Percentiles rank a stretch among this genome's conserved stretches.
phyloP scores from a whole-genome alignment of 2,888 invertebrate species.

The Oscheius sp. region DNA sequence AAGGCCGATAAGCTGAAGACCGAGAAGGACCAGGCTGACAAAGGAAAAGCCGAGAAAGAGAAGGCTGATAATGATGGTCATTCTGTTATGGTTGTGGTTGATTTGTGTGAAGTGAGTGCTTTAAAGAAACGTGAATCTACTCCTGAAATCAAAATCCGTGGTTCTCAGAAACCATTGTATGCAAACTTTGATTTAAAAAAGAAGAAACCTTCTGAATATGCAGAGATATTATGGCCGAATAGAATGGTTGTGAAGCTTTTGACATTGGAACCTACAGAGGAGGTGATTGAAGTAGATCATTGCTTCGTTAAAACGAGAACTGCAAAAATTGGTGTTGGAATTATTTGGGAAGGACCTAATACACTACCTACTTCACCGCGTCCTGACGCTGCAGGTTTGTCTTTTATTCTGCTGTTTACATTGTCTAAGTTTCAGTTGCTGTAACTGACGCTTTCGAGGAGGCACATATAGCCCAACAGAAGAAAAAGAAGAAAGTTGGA shows the following conservation, averaged over 20 bases:
- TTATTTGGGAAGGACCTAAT: conserved; percentile 41
- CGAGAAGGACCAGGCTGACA: conserved; percentile 10
- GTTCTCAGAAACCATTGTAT: conserved; percentile 14
- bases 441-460: conserved; percentile 35
- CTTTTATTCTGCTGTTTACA: neutral
- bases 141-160: neutral
- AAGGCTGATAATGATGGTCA: neutral
- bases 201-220: conserved; percentile 1
- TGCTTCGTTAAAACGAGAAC: conserved; percentile 44
- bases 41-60: neutral
- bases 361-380: conserved; percentile 8
- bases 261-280: conserved; percentile 4
- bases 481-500: conserved; percentile 42
- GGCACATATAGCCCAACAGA: conserved; percentile 34
- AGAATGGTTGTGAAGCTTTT: conserved; percentile 3
- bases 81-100: no score
- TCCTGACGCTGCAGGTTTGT: conserved; percentile 23
- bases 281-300: neutral
- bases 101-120: no score
- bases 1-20: neutral
- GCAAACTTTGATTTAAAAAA: neutral
- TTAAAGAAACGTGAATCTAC: neutral
- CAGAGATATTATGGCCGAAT: conserved; percentile 11
- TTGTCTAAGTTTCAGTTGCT: conserved; percentile 34
- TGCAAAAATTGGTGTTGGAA: conserved; percentile 52